A percentile compares a stretch with the other conserved stretches of the same genome.
These are phyloP conservation scores for Parotia lawesii DNA, from an alignment of 2,113 vertebrate species.

Conservation along the genomic window DNA sequence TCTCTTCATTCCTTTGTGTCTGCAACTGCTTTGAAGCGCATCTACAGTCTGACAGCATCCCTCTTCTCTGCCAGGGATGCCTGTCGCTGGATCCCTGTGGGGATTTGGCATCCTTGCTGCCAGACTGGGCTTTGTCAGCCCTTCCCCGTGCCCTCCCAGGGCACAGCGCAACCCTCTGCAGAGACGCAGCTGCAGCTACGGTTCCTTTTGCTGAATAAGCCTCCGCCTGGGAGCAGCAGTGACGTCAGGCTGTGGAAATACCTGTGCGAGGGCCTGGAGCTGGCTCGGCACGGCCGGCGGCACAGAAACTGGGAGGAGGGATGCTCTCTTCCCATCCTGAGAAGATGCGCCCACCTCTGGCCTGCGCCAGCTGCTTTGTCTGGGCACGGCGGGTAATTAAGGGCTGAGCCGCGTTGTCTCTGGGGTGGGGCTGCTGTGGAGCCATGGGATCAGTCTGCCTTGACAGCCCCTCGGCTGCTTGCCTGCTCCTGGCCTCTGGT, in stretches of 20 bases:
- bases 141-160: background rate
- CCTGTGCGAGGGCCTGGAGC: background rate
- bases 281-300: background rate
- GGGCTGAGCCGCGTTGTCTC: background rate
- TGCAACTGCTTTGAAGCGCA: background rate
- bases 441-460: background rate
- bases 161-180: background rate
- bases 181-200: background rate
- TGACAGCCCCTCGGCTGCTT: background rate
- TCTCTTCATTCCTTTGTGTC: slow-evolving; percentile 18
- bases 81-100: background rate
- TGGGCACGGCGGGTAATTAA: background rate
- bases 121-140: background rate
- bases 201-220: background rate
- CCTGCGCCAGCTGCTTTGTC: background rate
- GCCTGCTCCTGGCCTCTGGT: background rate
- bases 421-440: background rate
- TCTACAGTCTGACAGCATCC: background rate
- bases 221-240: background rate
- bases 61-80: background rate
- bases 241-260: slow-evolving; percentile 19
- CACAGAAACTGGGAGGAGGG: background rate
- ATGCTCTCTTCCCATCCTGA: background rate
- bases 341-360: background rate
- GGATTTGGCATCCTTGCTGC: background rate